These are phyloP conservation scores for Plusia festucae DNA, from an alignment of 2,888 invertebrate species.

Conservation along the genomic window DNA sequence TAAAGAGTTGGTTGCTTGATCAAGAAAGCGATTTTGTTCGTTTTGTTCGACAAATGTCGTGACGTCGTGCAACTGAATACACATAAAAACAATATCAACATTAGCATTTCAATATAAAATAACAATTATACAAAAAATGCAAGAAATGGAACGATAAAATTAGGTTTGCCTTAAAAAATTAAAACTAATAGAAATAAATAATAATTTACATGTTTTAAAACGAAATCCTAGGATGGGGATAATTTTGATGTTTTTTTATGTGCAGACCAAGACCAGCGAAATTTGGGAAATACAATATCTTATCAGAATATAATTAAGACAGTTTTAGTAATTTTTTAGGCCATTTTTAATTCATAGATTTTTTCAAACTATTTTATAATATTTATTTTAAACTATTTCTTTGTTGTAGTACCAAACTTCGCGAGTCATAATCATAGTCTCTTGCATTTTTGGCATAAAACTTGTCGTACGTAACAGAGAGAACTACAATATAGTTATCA, in stretches of 20 bases:
- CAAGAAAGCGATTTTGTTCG: not conserved
- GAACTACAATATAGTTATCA: slow-evolving; percentile 59
- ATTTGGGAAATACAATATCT: not conserved
- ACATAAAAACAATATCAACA: slow-evolving; percentile 81
- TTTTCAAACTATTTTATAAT: too few species aligned
- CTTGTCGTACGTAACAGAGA: slow-evolving; percentile 61
- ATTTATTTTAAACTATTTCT: not conserved
- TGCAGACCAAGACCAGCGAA: slow-evolving; percentile 16
- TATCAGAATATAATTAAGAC: not conserved
- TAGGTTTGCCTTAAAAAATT: slow-evolving; percentile 66
- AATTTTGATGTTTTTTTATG: slow-evolving; percentile 39
- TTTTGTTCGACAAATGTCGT: slow-evolving; percentile 51
- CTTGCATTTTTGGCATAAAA: slow-evolving; percentile 67
- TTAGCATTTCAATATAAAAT: slow-evolving; percentile 81
- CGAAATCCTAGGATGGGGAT: slow-evolving; percentile 85
- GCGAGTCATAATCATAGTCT: slow-evolving; percentile 43
- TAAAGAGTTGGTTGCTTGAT: not conserved
- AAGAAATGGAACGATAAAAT: slow-evolving; percentile 85
- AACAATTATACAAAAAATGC: slow-evolving; percentile 88
- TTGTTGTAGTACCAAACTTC: slow-evolving; percentile 3
- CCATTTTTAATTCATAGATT: not conserved
- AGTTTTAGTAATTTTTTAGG: not conserved
- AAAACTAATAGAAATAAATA: slow-evolving; percentile 80
- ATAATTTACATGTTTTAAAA: slow-evolving; percentile 77
- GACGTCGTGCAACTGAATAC: slow-evolving; percentile 45